Base-by-base conservation (phyloP, 2,113 vertebrate species). In the Atherinomorus stipes region DNA sequence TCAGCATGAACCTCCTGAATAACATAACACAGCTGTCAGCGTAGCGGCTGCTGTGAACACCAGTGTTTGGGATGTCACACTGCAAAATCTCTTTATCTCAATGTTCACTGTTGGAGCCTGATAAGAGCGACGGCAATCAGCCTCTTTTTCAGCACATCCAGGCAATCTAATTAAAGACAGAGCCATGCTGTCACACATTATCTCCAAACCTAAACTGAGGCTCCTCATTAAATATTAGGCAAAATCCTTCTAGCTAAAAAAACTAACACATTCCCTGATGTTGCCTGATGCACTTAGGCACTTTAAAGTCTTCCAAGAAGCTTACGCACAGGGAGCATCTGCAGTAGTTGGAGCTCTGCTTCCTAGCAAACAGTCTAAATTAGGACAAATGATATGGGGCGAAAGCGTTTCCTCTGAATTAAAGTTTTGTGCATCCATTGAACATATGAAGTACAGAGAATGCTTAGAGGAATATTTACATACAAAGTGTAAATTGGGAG, bases 11-110 rank as follows among this genome's bases (percentile, higher is more conserved):
- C 37, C 45, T 71, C 25, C 11, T 45, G 5, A 68, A 42, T 67
- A 54, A 16, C 50, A 37, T 10, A 15, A 37, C 63, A 18, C 25
- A 57, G 66, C 67, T 50, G 42, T 57, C 63, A 31, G 11, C n/a
- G 34, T 1, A 10, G 70, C 11, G 7, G 26, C 16, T 19, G 74
- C 61, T 64, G 22, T 53, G 15, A 37, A 68, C 62, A 70, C 0
- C 0, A 13, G 45, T 38, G 57, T 73, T 78, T 34, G 68, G 31
- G 10, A 53, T 74, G 71, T 62, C 61, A 69, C 57, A 60, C 37
- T 13, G 25, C 10, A 2, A 78, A 86, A 84, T 74, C 26, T 78
- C 45, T 68, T 84, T n/a, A 80, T 83, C 70, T 68, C 28, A 34
- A 31, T 28, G 28, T 28, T 28, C 6, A 28, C 37, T 50, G 45